phyloP scores from a whole-genome alignment of 1,140 invertebrate species.

The Homarus americanus region DNA sequence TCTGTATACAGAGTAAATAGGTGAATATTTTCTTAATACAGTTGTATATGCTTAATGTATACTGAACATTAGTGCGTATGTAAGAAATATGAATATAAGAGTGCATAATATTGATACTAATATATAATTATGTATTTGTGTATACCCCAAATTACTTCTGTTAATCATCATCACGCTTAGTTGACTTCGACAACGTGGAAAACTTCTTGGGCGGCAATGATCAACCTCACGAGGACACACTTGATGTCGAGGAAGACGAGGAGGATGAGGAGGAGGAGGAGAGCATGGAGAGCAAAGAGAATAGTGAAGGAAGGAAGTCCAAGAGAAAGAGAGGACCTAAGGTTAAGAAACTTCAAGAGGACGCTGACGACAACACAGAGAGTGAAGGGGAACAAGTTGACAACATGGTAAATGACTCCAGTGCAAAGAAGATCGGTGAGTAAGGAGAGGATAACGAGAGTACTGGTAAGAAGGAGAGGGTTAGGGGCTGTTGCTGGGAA shows the following conservation, averaged over 20 bases:
- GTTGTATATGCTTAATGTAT: too few relatives aligned
- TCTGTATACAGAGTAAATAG: too few relatives aligned
- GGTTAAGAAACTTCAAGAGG: neutral
- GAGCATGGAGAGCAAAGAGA: neutral
- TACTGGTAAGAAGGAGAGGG: too few relatives aligned
- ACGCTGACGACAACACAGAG: neutral
- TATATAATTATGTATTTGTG: too few relatives aligned
- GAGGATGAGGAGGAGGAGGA: neutral
- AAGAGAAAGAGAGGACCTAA: neutral
- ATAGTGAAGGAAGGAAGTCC: neutral
- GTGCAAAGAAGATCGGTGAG: neutral
- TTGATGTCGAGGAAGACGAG: neutral
- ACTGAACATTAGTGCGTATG: too few relatives aligned
- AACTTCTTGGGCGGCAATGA: neutral
- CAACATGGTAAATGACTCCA: neutral
- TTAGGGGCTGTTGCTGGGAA: too few relatives aligned
- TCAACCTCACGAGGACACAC: neutral
- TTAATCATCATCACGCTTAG: neutral
- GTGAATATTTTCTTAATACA: too few relatives aligned
- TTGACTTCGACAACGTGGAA: neutral
- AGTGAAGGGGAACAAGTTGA: neutral
- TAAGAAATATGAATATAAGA: too few relatives aligned
- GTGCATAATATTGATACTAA: too few relatives aligned
- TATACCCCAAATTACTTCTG: too few relatives aligned
- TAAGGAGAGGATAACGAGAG: neutral